Evolutionary conservation across 2,888 invertebrate species (phyloP).

Genomic region (Chrysodeixis includens): DNA sequence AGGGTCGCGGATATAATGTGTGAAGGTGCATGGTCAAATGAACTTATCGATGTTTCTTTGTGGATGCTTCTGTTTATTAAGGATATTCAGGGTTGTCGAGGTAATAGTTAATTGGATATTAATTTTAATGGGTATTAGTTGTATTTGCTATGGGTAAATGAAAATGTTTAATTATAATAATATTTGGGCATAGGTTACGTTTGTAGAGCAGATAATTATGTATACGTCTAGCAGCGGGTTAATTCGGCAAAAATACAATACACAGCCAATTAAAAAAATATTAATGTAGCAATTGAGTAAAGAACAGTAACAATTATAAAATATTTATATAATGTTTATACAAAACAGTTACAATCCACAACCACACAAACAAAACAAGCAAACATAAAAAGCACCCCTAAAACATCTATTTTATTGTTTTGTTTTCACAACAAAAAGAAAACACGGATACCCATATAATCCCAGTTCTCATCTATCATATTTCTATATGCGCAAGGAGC

Average conservation of each 20-base stretch:
- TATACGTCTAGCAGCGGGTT: too few species aligned
- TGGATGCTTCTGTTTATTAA: background rate
- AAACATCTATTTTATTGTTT: background rate
- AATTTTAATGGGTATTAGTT: background rate
- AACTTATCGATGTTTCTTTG: slow-evolving; percentile 5
- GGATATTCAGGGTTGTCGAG: background rate
- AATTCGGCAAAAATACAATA: too few species aligned
- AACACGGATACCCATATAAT: slow-evolving; percentile 35
- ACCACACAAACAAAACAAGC: slow-evolving; percentile 1
- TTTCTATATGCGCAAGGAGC: slow-evolving; percentile 22
- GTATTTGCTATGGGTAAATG: too few species aligned
- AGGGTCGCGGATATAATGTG: slow-evolving; percentile 28
- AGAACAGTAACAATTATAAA: background rate
- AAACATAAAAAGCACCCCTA: background rate
- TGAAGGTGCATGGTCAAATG: slow-evolving; percentile 17
- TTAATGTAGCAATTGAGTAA: too few species aligned
- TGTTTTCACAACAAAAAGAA: slow-evolving; percentile 3
- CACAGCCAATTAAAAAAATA: too few species aligned
- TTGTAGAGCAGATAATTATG: too few species aligned
- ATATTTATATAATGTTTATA: background rate
- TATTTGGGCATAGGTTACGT: too few species aligned
- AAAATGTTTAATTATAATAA: too few species aligned
- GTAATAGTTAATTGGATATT: background rate
- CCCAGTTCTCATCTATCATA: slow-evolving; percentile 36
- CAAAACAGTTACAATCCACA: background rate